These are phyloP conservation scores for Proterorhinus semilunaris DNA, from an alignment of 2,113 vertebrate species.

Conservation along the genomic window DNA sequence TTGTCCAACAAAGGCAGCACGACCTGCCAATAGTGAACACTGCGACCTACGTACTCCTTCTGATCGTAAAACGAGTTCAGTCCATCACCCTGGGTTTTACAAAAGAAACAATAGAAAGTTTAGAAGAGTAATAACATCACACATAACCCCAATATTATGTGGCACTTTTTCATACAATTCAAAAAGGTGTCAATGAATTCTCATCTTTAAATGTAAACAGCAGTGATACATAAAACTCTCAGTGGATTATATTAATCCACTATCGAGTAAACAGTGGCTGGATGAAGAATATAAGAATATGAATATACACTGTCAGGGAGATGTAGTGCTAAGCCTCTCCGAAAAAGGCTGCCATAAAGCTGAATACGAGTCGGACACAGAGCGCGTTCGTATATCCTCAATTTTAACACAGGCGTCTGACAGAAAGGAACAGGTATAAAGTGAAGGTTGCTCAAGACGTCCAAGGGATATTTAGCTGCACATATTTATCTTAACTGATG, in stretches of 20 bases:
- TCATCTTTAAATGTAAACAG: no score
- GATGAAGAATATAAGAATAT: no score
- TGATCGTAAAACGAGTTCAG: constrained; percentile 94
- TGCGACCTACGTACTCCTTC: constrained; percentile 90
- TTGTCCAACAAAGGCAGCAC: constrained; percentile 84
- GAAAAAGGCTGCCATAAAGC: neutral
- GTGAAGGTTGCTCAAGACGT: constrained; percentile 18
- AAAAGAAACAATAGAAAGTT: neutral
- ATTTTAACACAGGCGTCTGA: constrained; percentile 24
- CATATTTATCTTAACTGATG: constrained; percentile 1
- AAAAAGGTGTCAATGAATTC: no score
- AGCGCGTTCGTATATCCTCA: neutral
- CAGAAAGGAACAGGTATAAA: constrained; percentile 42
- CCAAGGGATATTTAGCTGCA: constrained; percentile 13
- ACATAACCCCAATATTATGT: no score
- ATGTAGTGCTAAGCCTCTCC: no score
- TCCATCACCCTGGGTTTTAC: constrained; percentile 75
- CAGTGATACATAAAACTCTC: no score
- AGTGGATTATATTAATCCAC: no score
- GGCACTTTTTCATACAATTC: no score
- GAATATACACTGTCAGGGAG: no score
- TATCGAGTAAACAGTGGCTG: no score
- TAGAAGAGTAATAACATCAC: no score
- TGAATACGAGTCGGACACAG: neutral
- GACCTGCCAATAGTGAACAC: constrained; percentile 94